Percentiles rank a stretch among this genome's conserved stretches.
phyloP scores from a whole-genome alignment of 2,113 vertebrate species.

The Cariama cristata region DNA sequence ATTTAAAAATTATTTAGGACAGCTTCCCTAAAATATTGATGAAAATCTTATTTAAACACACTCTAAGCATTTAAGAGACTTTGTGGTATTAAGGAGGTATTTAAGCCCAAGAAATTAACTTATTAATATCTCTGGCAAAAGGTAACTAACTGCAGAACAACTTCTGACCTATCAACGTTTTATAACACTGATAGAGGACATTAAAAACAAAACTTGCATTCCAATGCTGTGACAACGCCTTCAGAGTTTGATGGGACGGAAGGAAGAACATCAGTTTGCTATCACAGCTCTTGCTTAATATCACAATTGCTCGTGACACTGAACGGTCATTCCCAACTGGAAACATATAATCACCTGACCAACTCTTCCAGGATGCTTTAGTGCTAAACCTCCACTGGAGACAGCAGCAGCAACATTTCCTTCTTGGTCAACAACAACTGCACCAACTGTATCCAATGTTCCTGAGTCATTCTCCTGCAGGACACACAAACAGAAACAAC shows the following conservation, averaged over 20 bases:
- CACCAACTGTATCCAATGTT: slow-evolving; percentile 94
- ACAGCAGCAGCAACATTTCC: slow-evolving; percentile 98
- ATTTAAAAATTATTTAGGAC: background rate
- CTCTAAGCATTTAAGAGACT: background rate
- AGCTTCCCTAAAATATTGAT: background rate
- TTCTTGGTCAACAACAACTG: slow-evolving; percentile 94
- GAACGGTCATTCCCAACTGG: background rate
- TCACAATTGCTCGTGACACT: background rate
- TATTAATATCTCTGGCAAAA: background rate
- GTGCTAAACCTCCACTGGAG: slow-evolving; percentile 96
- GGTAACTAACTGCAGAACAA: background rate
- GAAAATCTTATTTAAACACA: background rate
- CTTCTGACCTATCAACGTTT: background rate
- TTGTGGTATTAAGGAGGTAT: background rate
- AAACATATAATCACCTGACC: slow-evolving; percentile 85
- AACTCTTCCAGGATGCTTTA: slow-evolving; percentile 97
- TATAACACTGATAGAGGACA: background rate
- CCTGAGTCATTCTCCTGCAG: slow-evolving; percentile 89
- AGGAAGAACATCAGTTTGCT: background rate
- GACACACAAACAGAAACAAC: slow-evolving; percentile 17
- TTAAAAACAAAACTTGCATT: background rate
- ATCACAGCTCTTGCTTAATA: background rate
- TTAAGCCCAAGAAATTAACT: background rate
- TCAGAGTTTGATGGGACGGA: background rate
- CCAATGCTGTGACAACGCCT: background rate